Base-by-base conservation (phyloP, 2,113 vertebrate species). In the Zootoca vivipara region DNA sequence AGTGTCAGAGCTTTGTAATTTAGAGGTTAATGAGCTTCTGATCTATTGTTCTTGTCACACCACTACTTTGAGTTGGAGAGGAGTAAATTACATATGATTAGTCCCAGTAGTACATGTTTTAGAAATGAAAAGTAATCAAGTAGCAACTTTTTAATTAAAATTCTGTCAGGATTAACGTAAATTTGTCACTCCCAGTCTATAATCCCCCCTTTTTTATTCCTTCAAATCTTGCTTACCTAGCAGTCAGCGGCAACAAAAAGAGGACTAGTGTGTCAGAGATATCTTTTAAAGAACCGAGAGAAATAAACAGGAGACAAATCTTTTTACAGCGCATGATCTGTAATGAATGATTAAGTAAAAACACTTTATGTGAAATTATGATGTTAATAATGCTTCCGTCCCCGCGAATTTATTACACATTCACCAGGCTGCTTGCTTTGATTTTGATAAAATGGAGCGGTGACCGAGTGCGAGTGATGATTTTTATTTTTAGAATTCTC, bases 271-370 rank as follows among this genome's bases (percentile, higher is more conserved):
- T 1, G 74, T 77, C 52, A 89, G 85, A 89, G 92, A 83, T 38
- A 65, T 85, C 12, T 85, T 89, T 81, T 67, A 88, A 62, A 88
- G 73, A 91, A 78, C 16, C 42, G 15, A 56, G 82, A 91, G 85
- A 89, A 94, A 95, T 93, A 93, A 89, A 91, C 95, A 89, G 62
- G 93, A 95, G 94, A 95, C 90, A 94, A 95, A 91, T 94, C 94
- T 93, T 96, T 96, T 95, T 95, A 91, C 92, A 94, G 95, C 92
- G 87, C 93, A 94, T 89, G 95, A 94, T 96, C 96, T 94, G 93
- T 97, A 97, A 97, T 96, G 96, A 97, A 97, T 97, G 97, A 97
- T 97, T 97, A 97, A 97, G 96, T 97, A 97, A 97, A 88, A 97
- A 96, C 95, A 94, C 97, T 97, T 96, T 96, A 95, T 97, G 96